Conservation (phyloP, 2,888 invertebrate genomes). For the Andrena chrysosceles region DNA sequence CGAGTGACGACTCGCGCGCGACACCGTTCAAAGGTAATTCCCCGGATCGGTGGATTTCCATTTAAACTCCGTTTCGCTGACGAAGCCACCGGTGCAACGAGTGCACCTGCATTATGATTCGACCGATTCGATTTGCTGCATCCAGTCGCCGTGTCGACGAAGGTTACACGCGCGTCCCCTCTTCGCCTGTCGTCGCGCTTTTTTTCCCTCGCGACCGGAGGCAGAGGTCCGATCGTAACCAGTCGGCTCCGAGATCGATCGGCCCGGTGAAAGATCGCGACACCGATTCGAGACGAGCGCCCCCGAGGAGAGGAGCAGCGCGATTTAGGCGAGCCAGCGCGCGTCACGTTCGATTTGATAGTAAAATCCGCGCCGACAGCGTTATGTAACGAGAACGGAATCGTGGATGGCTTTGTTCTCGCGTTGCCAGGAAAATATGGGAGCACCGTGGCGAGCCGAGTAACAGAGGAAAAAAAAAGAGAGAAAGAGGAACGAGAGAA, state of each 20-base stretch:
- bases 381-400: constrained; percentile 7
- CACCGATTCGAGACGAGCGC: constrained; percentile 19
- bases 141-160: constrained; percentile 33
- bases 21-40: background rate
- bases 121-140: constrained; percentile 35
- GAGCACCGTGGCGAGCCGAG: background rate
- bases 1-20: constrained; percentile 1
- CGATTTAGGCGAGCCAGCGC: background rate
- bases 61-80: constrained; percentile 2
- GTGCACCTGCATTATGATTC: constrained; percentile 59
- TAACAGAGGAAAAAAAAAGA: background rate
- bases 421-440: background rate
- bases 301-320: background rate
- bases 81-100: constrained; percentile 30
- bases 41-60: constrained; percentile 7
- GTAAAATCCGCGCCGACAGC: background rate
- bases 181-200: background rate
- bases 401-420: background rate
- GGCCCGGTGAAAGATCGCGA: background rate
- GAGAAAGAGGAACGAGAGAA: background rate
- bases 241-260: background rate
- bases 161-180: constrained; percentile 10
- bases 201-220: background rate
- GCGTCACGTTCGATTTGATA: background rate
- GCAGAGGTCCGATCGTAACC: no score